Conservation (phyloP, 2,888 invertebrate genomes). For the Odontothrips loti region DNA sequence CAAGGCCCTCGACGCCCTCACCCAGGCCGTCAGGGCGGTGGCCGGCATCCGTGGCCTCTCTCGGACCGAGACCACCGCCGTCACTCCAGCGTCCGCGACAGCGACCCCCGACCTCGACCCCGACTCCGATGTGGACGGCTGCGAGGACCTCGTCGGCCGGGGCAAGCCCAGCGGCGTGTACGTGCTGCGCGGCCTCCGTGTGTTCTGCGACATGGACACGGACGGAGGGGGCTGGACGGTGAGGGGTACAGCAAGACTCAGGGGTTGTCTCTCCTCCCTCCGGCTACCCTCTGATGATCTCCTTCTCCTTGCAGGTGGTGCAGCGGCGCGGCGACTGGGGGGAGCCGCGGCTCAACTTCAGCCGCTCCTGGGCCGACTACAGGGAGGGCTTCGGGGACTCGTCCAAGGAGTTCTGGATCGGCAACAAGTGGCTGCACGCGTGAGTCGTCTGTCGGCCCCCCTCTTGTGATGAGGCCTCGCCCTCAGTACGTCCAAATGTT, state of each 20-base stretch:
- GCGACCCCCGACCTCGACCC: background rate
- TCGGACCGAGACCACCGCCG: background rate
- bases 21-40: background rate
- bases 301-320: conserved; percentile 39
- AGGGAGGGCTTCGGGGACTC: conserved; percentile 67
- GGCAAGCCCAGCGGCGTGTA: conserved; percentile 27
- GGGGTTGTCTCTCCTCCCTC: background rate
- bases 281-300: background rate
- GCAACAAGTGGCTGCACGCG: conserved; percentile 54
- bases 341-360: conserved; percentile 54
- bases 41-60: no score
- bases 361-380: conserved; percentile 62
- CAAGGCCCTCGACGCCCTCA: background rate
- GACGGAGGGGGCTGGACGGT: conserved; percentile 67
- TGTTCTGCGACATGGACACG: conserved; percentile 56
- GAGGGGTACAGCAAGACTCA: conserved; percentile 47
- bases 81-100: background rate
- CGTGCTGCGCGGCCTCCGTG: background rate
- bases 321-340: conserved; percentile 45
- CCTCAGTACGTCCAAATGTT: no score
- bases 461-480: no score
- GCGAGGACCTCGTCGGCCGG: background rate
- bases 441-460: no score
- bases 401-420: conserved; percentile 67
- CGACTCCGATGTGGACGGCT: background rate